Conservation (phyloP, 2,113 vertebrate genomes). For the Antennarius striatus region DNA sequence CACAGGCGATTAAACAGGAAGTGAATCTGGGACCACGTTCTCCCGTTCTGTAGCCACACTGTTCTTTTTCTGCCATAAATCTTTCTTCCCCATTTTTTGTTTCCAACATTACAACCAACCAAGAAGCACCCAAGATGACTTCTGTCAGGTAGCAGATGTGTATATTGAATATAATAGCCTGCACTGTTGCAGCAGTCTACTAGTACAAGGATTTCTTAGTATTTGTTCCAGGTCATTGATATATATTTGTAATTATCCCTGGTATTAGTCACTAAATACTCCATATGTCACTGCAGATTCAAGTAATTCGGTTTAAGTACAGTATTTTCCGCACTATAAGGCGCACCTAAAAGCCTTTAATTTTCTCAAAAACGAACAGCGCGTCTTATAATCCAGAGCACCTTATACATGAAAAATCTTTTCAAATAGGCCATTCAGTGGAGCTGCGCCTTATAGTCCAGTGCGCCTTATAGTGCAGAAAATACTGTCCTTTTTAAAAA, state of each 20-base stretch:
- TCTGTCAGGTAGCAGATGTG: constrained; percentile 9
- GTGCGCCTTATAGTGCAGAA: no score
- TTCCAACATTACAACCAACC: neutral
- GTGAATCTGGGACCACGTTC: constrained; percentile 32
- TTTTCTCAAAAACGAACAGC: no score
- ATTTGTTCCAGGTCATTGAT: neutral
- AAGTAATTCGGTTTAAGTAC: no score
- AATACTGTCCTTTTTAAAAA: neutral
- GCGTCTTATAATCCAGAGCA: no score
- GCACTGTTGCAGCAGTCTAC: neutral
- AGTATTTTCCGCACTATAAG: no score
- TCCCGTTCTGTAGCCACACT: neutral
- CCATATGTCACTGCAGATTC: neutral
- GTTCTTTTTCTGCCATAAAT: neutral
- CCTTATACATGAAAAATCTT: no score
- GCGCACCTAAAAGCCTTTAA: no score
- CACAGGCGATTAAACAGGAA: neutral
- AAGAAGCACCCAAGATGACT: neutral
- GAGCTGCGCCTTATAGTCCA: no score
- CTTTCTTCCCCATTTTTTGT: neutral
- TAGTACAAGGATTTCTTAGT: neutral
- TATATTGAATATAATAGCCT: neutral
- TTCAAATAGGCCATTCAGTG: no score
- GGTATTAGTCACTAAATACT: neutral
- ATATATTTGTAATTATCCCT: neutral